Evolutionary conservation across 2,797 vertebrate genomes (phyloP).

Genomic region (Ispidina lecontei): DNA sequence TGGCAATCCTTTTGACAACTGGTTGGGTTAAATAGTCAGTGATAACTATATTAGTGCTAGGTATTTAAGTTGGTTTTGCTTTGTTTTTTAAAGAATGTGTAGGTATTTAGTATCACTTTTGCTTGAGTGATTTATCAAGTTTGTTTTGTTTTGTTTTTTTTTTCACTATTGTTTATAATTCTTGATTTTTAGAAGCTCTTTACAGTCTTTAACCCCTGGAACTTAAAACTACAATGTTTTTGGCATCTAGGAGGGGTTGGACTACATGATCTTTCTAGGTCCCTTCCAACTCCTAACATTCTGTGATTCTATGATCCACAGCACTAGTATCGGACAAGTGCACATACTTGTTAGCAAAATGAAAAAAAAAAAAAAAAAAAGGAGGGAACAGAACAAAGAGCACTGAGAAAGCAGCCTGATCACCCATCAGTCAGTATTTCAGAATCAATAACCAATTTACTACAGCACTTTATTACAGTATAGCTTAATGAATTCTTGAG

Average conservation of each 20-base stretch:
- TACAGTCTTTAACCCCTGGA: background rate
- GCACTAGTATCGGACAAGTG: background rate
- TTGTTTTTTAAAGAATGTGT: background rate
- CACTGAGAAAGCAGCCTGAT: background rate
- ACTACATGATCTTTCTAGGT: no score
- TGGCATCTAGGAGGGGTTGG: background rate
- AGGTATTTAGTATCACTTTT: background rate
- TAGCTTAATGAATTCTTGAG: background rate
- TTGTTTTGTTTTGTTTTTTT: background rate
- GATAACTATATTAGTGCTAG: background rate
- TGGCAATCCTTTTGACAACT: background rate
- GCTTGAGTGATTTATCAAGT: accelerated
- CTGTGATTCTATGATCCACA: background rate
- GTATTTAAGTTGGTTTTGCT: background rate
- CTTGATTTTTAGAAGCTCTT: background rate
- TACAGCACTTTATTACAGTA: background rate
- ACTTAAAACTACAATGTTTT: background rate
- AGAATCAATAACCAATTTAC: conserved; percentile 42
- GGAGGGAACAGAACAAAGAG: background rate
- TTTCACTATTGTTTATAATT: background rate
- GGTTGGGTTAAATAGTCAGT: background rate
- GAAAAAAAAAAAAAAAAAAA: background rate
- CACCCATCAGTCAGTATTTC: background rate
- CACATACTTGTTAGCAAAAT: background rate
- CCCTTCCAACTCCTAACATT: no score